Evolutionary conservation across 2,888 invertebrate species (phyloP), one percentile per base, ranked within the genome.

Genomic region (Thalpophila matura): DNA sequence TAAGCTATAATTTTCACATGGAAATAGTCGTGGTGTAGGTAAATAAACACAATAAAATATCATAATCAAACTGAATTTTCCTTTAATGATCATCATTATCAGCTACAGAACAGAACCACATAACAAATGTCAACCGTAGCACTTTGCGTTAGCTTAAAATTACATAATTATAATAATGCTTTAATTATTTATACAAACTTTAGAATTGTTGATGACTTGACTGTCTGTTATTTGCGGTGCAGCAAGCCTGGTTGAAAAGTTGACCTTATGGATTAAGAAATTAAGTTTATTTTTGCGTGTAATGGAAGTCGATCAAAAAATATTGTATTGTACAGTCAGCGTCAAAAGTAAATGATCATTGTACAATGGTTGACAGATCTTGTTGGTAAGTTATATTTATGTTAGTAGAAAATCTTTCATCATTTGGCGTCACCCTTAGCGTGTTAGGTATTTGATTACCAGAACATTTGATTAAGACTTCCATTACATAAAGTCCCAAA

Each of bases 51-150:
- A 81, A 71, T 64, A 74, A 83, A 83, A 83, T 63, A 68, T 68
- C 46, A 54, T 6, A 31, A 14, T 50, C 64, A 65, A 79, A 83
- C 78, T 69, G 66, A 73, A 81, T 79, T 84, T 83, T 83, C 75
- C 79, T 87, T 87, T 85, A 88, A 82, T 86, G 82, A 77, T 83
- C 74, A 79, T 78, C 77, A 63, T 81, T 76, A 80, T 66, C 70
- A 86, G 71, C 86, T 87, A 85, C 76, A 79, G 70, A 86, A 85
- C 79, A 79, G 79, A 86, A 86, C 78, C 81, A 85, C 81, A 81
- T 84, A 88, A 86, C 82, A 83, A 82, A 81, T 79, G 45, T 68
- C 67, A 80, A 70, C 57, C 38, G 56, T 79, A 85, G 81, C 82
- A 65, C 65, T 54, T 77, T 22, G 77, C 77, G 31, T 65, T 77